These are phyloP conservation scores for Acanthococcus lagerstroemiae DNA, from an alignment of 2,888 invertebrate genomes.

Conservation along the genomic window DNA sequence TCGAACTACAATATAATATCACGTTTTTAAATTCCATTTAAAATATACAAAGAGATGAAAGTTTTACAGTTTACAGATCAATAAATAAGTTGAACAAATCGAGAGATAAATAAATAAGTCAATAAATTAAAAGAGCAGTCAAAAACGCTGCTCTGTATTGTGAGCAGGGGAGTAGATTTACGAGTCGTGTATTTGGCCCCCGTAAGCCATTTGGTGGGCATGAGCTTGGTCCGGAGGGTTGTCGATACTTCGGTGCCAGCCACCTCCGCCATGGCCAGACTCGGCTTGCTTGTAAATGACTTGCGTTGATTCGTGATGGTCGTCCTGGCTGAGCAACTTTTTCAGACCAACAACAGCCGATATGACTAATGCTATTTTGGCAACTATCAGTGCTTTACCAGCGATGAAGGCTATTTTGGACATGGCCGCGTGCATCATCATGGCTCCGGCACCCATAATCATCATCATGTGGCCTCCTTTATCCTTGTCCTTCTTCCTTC, in stretches of 20 bases:
- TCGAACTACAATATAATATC: no score
- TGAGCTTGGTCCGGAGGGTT: neutral
- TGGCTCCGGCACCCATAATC: constrained; percentile 51
- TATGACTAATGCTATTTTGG: constrained; percentile 72
- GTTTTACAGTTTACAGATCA: no score
- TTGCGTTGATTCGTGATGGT: constrained; percentile 50
- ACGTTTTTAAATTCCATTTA: no score
- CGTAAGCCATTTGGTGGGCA: constrained; percentile 68
- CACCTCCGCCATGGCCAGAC: constrained; percentile 43
- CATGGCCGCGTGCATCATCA: constrained; percentile 45
- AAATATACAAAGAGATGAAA: no score
- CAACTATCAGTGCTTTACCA: constrained; percentile 72
- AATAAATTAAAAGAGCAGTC: no score
- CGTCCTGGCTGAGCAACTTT: constrained; percentile 63
- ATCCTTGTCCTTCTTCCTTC: constrained; percentile 47
- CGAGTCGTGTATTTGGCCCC: constrained; percentile 53
- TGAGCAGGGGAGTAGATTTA: neutral
- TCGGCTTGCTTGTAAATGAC: constrained; percentile 49
- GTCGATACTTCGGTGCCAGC: constrained; percentile 50
- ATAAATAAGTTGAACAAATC: no score
- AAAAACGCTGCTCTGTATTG: neutral
- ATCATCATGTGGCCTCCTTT: constrained; percentile 45
- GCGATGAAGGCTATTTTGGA: constrained; percentile 76
- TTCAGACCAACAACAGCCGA: constrained; percentile 75
- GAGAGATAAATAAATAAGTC: no score